Conservation (phyloP, 2,797 vertebrate species). For the Bradypodion ventrale region DNA sequence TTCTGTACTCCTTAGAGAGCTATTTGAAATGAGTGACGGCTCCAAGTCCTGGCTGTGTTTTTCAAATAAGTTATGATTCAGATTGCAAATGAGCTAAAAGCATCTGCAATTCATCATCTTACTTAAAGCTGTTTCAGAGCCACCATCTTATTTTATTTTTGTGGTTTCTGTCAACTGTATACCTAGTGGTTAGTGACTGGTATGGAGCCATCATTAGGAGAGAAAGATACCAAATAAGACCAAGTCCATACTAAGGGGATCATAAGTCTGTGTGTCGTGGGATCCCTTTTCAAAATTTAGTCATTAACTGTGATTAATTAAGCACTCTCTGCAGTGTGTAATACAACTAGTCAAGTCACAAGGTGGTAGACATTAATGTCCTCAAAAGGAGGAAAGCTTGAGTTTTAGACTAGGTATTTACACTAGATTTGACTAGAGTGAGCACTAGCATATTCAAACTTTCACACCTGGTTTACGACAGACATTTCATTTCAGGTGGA, state of each 20-base stretch:
- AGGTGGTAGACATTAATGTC: too few relatives aligned
- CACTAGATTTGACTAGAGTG: too few relatives aligned
- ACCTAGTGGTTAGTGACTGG: neutral
- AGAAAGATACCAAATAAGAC: neutral
- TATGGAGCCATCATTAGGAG: neutral
- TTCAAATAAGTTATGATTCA: slow-evolving; percentile 10
- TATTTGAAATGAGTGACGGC: slow-evolving; percentile 4
- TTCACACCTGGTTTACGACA: too few relatives aligned
- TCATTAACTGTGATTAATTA: too few relatives aligned
- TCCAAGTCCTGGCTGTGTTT: neutral
- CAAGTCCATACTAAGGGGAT: neutral
- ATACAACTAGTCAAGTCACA: too few relatives aligned
- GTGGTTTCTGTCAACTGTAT: neutral
- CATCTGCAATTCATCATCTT: slow-evolving; percentile 3
- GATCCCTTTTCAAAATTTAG: too few relatives aligned
- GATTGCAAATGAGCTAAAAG: neutral
- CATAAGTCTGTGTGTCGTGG: too few relatives aligned
- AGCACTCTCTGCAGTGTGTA: too few relatives aligned
- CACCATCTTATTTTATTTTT: neutral
- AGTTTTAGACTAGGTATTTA: too few relatives aligned
- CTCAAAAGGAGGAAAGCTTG: too few relatives aligned
- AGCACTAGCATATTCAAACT: too few relatives aligned
- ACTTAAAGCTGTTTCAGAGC: neutral
- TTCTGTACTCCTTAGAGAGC: neutral
- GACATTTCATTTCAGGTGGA: too few relatives aligned